Evolutionary conservation across 2,888 invertebrate species (phyloP).

Genomic region (Caenorhabditis uteleia): DNA sequence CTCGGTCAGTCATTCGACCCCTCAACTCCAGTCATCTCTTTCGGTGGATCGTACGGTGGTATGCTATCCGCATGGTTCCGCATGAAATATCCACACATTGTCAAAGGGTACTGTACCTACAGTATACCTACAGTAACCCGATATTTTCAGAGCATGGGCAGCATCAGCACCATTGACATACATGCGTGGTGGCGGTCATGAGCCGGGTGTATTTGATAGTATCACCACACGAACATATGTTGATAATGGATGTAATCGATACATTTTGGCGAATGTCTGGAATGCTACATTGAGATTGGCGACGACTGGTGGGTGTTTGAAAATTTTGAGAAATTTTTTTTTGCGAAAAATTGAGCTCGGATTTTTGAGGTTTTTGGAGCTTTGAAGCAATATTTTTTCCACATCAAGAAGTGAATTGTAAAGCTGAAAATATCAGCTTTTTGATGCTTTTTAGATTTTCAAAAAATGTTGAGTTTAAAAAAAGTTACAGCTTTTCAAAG

Average conservation of each 20-base stretch:
- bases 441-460: no score
- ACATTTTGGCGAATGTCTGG: constrained; percentile 83
- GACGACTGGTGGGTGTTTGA: constrained; percentile 75
- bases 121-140: not conserved
- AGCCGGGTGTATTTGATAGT: constrained; percentile 50
- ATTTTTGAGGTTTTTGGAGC: no score
- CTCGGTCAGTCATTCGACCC: constrained; percentile 21
- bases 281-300: constrained; percentile 75
- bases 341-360: no score
- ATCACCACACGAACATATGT: constrained; percentile 76
- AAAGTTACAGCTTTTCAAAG: no score
- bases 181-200: constrained; percentile 75
- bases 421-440: no score
- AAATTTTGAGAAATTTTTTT: not conserved
- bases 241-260: constrained; percentile 72
- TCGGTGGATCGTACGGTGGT: constrained; percentile 90
- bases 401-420: no score
- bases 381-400: no score
- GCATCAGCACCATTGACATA: constrained; percentile 92
- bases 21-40: constrained; percentile 80
- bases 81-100: constrained; percentile 89
- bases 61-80: constrained; percentile 95
- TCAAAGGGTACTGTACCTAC: constrained; percentile 76
- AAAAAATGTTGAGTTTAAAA: no score
- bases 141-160: constrained; percentile 80